A percentile compares a stretch with the other conserved stretches of the same genome.
Evolutionary conservation across 2,113 vertebrate genomes (phyloP).

Genomic region (Calidris pugnax): DNA sequence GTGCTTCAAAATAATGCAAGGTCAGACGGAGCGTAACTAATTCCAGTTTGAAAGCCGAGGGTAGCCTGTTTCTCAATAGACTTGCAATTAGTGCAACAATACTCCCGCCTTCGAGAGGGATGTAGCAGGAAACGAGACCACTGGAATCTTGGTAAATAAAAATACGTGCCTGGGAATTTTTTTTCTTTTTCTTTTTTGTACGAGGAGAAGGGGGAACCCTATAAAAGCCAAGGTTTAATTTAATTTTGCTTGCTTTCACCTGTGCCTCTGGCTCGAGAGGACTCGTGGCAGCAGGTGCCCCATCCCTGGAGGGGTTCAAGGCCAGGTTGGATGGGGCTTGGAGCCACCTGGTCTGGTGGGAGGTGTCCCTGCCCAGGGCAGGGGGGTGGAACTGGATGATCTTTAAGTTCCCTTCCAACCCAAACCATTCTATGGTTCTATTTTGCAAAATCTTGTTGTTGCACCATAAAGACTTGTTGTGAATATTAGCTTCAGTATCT

Average conservation of each 20-base stretch:
- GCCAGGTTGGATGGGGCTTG: background rate
- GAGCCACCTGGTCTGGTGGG: background rate
- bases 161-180: background rate
- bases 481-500: background rate
- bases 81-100: background rate
- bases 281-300: background rate
- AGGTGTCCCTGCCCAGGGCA: background rate
- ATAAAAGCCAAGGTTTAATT: background rate
- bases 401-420: background rate
- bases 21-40: constrained; percentile 13
- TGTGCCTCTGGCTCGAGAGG: background rate
- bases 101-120: background rate
- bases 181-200: background rate
- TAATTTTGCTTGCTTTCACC: background rate
- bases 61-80: background rate
- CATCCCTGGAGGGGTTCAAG: background rate
- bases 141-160: background rate
- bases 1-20: constrained; percentile 10
- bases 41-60: background rate
- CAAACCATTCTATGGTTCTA: background rate
- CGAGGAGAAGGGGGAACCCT: accelerated
- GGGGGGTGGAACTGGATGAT: background rate
- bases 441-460: background rate
- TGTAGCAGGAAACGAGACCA: background rate
- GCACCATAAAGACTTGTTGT: background rate